Conservation (phyloP, 2,113 vertebrate genomes). For the Myocastor coypus region DNA sequence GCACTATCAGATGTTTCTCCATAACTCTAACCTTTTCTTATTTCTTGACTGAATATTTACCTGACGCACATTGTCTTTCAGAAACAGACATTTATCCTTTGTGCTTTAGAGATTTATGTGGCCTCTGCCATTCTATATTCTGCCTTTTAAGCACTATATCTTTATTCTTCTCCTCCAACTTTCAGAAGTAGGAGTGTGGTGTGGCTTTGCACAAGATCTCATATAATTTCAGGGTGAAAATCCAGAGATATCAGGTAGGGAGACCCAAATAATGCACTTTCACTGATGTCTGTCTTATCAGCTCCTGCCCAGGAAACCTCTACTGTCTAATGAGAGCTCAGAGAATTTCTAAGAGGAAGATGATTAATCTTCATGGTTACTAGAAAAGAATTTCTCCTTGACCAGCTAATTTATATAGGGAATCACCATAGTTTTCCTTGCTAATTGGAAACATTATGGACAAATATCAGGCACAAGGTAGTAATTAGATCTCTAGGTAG, state of each 20-base stretch:
- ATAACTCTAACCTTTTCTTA: not conserved
- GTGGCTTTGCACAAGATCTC: not conserved
- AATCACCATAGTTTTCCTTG: not conserved
- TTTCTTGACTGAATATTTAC: not conserved
- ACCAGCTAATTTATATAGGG: not conserved
- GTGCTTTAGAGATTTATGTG: not conserved
- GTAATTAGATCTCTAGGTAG: slow-evolving; percentile 36
- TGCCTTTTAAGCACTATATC: not conserved
- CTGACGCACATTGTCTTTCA: not conserved
- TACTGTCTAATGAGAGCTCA: not conserved
- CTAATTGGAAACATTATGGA: slow-evolving; percentile 16
- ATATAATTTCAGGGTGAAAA: not conserved
- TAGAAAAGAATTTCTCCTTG: not conserved
- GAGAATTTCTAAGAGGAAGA: slow-evolving; percentile 4
- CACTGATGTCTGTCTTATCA: not conserved
- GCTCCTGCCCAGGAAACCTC: not conserved
- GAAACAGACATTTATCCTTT: not conserved
- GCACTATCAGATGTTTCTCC: not conserved
- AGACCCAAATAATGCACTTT: not conserved
- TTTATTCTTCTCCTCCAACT: not conserved
- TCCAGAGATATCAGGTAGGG: not conserved
- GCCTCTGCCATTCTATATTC: not conserved
- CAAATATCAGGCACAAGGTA: not conserved
- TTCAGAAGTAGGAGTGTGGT: not conserved
- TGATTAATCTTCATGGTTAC: not conserved